Percentiles rank a stretch among this genome's conserved stretches.
These are phyloP conservation scores for Enteromius mattozi DNA, from an alignment of 2,797 vertebrate genomes.

Conservation along the genomic window DNA sequence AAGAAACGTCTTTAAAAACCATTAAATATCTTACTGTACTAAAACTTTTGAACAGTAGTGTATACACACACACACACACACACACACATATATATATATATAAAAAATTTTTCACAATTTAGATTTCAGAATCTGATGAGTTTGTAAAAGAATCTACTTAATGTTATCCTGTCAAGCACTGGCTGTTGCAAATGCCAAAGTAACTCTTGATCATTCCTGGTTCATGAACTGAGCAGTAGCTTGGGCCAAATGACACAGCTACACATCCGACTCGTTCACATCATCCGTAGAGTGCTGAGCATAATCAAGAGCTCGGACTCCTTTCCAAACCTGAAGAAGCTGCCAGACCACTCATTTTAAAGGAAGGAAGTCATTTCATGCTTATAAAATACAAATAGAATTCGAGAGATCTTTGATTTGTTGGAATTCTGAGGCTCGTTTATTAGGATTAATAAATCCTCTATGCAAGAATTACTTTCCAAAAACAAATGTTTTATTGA, in stretches of 20 bases:
- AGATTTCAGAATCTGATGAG: neutral
- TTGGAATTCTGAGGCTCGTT: neutral
- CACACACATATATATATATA: too few species aligned
- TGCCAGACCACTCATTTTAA: slow-evolving; percentile 56
- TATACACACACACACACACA: too few species aligned
- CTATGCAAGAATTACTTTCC: slow-evolving; percentile 1
- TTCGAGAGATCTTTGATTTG: neutral
- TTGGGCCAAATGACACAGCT: slow-evolving; percentile 73
- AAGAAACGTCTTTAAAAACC: too few species aligned
- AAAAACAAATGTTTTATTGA: neutral
- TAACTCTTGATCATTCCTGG: neutral
- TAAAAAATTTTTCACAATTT: neutral
- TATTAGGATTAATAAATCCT: slow-evolving; percentile 5
- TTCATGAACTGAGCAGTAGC: neutral
- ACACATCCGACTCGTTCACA: slow-evolving; percentile 60
- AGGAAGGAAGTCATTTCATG: slow-evolving; percentile 52
- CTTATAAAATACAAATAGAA: slow-evolving; percentile 21
- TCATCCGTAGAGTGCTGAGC: slow-evolving; percentile 58
- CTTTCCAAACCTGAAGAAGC: slow-evolving; percentile 53
- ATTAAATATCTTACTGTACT: too few species aligned
- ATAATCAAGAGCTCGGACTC: slow-evolving; percentile 61
- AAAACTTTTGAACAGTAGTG: too few species aligned
- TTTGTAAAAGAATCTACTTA: neutral
- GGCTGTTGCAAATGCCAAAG: slow-evolving; percentile 11
- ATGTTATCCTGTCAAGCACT: neutral